Evolutionary conservation across 30 jellyfish, hydroid and myxozoan genomes (phyloP), one percentile per base, ranked within the genome.

Genomic region (Morbakka virulenta): DNA sequence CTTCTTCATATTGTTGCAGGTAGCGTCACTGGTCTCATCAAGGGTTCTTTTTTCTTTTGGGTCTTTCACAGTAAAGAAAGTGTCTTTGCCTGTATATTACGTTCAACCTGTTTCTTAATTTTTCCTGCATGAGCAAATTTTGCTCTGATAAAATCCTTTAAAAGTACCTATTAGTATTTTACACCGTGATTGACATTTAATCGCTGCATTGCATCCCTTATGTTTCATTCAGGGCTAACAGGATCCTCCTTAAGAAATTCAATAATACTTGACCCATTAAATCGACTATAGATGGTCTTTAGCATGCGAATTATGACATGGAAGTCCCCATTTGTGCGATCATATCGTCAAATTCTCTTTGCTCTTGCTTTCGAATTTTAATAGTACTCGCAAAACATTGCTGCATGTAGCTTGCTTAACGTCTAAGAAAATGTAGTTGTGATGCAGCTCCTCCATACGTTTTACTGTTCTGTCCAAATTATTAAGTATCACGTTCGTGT

Each of bases 171-270:
- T 32, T 74, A 53, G n/a, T 50, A 74, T 51, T 66, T 26, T 32
- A 74, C 77, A 50, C 33, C 80, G 35, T 74, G 85, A 32, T 74
- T 74, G 52, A 74, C 80, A 53, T 74, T 53, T 50, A 34, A 51
- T 26, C 80, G 77, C 32, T 74, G 51, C 76, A 74, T 21, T 50
- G 85, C 85, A 74, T 32, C 36, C 49, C 32, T 74, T 2, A 74
- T 50, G 79, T 76, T 74, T 0, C 85, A 76, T 52, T 74, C 85
- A 74, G 77, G 62, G 29, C 85, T 32, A 74, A 51, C 76, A 26
- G 77, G 63, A 9, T 32, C 77, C 28, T 74, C 76, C 53, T 63
- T 25, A 35, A 64, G 77, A 26, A 26, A 30, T 23, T 26, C 63
- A 23, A 64, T 21, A 41, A 35, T 41, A 35, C 83, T 50, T 25